Percentiles rank a stretch among this genome's conserved stretches.
These are phyloP conservation scores for Danio tinwini DNA, from an alignment of 2,797 vertebrate species.

Conservation along the genomic window DNA sequence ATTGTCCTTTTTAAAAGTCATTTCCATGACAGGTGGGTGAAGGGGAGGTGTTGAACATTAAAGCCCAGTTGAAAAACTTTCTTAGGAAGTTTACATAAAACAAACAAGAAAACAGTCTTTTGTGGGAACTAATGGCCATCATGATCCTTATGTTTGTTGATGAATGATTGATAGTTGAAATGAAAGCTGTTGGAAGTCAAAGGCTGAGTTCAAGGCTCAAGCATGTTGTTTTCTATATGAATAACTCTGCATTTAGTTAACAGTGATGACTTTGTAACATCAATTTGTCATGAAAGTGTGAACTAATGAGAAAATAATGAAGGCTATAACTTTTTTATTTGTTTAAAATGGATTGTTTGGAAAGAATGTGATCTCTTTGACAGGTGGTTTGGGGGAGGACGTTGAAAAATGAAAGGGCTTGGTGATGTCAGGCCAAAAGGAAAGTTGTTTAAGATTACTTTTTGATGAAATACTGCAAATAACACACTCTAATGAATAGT, in stretches of 20 bases:
- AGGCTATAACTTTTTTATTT: neutral
- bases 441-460: constrained; percentile 15
- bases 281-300: neutral
- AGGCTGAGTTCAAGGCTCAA: neutral
- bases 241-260: neutral
- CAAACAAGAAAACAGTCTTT: too few relatives aligned
- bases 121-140: neutral
- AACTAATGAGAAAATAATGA: neutral
- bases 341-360: constrained; percentile 9
- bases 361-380: neutral
- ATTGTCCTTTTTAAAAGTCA: neutral
- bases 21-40: neutral
- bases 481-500: neutral
- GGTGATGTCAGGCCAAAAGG: constrained; percentile 8
- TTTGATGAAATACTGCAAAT: constrained; percentile 8
- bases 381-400: neutral
- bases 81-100: neutral
- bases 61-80: neutral
- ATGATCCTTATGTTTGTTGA: neutral
- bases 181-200: too few relatives aligned
- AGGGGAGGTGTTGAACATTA: neutral
- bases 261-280: neutral
- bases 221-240: neutral
- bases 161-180: neutral
- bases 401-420: neutral